Evolutionary conservation across 2,888 invertebrate species (phyloP).

Genomic region (Drepana falcataria): DNA sequence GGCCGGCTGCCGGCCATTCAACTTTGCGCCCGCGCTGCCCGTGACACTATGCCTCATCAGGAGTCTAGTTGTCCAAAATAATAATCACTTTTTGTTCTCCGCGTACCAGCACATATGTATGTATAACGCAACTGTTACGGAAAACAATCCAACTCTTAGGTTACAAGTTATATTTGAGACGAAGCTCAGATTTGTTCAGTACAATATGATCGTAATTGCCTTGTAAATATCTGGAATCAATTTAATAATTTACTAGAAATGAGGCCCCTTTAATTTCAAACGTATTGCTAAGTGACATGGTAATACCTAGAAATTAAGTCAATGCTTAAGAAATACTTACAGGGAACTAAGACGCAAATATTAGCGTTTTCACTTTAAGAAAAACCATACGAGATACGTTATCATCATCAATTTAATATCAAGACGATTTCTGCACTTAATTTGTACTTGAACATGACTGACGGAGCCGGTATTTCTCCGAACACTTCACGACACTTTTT

Average conservation of each 20-base stretch:
- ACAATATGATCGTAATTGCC: no score
- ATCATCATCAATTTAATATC: conserved; percentile 47
- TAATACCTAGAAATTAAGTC: no score
- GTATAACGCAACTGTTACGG: background rate
- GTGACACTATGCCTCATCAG: conserved; percentile 27
- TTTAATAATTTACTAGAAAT: background rate
- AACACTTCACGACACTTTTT: conserved; percentile 67
- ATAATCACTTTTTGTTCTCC: background rate
- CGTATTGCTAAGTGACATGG: no score
- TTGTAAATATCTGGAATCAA: no score
- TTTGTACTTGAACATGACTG: conserved; percentile 64
- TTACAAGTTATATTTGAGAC: no score
- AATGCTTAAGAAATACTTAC: conserved; percentile 25
- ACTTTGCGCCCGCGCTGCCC: conserved; percentile 43
- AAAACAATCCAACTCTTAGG: background rate
- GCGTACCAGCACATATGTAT: background rate
- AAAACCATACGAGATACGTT: conserved; percentile 47
- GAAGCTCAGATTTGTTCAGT: no score
- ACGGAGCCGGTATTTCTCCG: conserved; percentile 53
- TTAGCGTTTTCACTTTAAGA: conserved; percentile 34
- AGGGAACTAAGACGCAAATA: conserved; percentile 26
- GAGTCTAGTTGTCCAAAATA: conserved; percentile 3
- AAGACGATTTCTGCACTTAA: conserved; percentile 66
- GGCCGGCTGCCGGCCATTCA: conserved; percentile 61
- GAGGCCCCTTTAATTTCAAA: background rate